Base-by-base conservation (phyloP, 92 coral and sea anemone species). In the Actinostola sp. region DNA sequence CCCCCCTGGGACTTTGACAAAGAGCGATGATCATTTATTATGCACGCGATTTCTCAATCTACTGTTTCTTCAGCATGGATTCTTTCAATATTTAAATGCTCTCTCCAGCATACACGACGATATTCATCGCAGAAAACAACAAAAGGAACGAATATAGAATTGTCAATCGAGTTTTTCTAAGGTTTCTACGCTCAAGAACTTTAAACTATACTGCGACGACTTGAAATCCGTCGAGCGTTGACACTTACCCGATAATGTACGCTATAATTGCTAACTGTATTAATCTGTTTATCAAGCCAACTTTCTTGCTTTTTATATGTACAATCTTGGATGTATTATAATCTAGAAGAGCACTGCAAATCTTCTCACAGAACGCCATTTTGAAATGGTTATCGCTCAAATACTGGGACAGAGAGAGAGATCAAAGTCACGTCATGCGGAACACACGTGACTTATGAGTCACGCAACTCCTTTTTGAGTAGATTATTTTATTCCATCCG, bases 261-360 rank as follows among this genome's bases (percentile, higher is more conserved):
- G 83, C 88, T 38, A 91, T 68, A 21, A 91, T 91, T 11, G 71
- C 84, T 2, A 91, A 74, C 29, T 91, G 97, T 14, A 91, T 91
- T 23, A 91, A 59, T 46, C 97, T 70, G 65, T 90, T 91, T 51
- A 91, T 91, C 16, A 84, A 77, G 2, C 97, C 97, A 58, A 91
- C 93, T 71, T 84, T 91, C 48, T 91, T 91, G 88, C 97, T 91
- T 64, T 88, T 91, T 23, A 91, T 91, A 42, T 80, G 92, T 62
- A 91, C 97, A 57, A 91, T 88, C 52, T 91, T 91, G 41, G 84
- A 78, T 6, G 97, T 91, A 70, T 91, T 85, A 39, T 91, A 91
- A 30, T 88, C 93, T 36, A 75, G 32, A 50, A 75, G 72, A 0
- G 70, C 57, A 17, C 34, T 53, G 41, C 67, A 57, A 26, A 75